Base-by-base conservation (phyloP, 2,888 invertebrate genomes). In the Trachelus troglodyta region DNA sequence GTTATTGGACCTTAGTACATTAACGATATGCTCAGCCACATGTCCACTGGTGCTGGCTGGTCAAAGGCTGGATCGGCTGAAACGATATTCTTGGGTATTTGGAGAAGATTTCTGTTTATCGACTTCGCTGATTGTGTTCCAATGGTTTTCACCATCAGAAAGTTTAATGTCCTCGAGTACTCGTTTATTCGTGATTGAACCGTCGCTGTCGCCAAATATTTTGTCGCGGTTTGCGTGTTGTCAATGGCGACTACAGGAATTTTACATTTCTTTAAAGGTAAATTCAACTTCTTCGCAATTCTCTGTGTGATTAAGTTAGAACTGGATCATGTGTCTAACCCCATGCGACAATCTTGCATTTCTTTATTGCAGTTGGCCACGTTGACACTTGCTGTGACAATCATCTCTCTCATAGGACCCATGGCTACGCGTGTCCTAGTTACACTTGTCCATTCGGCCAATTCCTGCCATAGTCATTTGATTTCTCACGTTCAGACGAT, bases 1-100 rank as follows among this genome's bases (percentile, higher is more conserved):
- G 11, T 75, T 35, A 77, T 74, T 78, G 77, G 77, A 9, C 76
- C 79, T 23, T 69, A 69, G 31, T 69, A 68, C 34, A 34, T 34
- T 34, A 75, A 30, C 30, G 69, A 69, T 35, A 30, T 69, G 69
- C 75, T 75, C 69, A 75, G 69, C 69, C 69, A 69, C 23, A 69
- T 75, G 15, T 75, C 12, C 37, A 75, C 34, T 34, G 69, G 34
- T 34, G 69, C 69, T 75, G 35, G 35, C 34, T 75, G 34, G 69
- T 69, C 69, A 30, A 69, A 69, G 23, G n/a, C 31, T 75, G 69
- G 75, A 69, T 34, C n/a, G 9, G 75, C 75, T 23, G 34, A 12
- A 15, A n/a, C 34, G 2, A 75, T 34, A 30, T 75, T 34, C 1
- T 69, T 68, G 3, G 34, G 75, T 34, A 23, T 15, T n/a, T 23